phyloP scores from a whole-genome alignment of 2,888 invertebrate genomes.

The Bruchidius siliquastri region DNA sequence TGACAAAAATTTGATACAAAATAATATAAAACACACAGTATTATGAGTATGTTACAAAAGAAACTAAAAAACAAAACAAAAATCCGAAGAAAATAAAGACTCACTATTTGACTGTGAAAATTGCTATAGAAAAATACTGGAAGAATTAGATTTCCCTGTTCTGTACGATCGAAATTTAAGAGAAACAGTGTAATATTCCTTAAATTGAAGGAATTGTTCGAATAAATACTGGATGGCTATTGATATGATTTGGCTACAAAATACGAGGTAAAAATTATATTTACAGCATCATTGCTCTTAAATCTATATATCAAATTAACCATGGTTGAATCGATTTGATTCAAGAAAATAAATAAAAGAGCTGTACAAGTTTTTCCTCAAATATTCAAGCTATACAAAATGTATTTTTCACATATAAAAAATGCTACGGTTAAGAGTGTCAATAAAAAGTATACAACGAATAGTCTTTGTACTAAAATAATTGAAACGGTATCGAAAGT shows the following conservation, averaged over 20 bases:
- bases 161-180: constrained; percentile 19
- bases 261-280: neutral
- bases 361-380: too few relatives aligned
- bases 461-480: too few relatives aligned
- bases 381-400: too few relatives aligned
- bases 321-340: neutral
- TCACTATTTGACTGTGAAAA: constrained; percentile 36
- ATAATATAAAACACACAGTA: constrained; percentile 10
- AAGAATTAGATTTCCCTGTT: constrained; percentile 20
- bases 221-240: neutral
- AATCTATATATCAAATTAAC: neutral
- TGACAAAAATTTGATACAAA: constrained; percentile 13
- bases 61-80: constrained; percentile 12
- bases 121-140: neutral
- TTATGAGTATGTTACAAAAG: neutral
- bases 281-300: neutral
- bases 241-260: too few relatives aligned
- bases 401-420: too few relatives aligned
- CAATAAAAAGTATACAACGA: too few relatives aligned
- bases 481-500: too few relatives aligned
- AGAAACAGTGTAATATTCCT: neutral
- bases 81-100: constrained; percentile 30
- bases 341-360: neutral
- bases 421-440: too few relatives aligned
- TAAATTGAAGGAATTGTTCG: neutral